These are phyloP conservation scores for Hipposideros larvatus DNA, from an alignment of 2,797 vertebrate species.

Conservation along the genomic window DNA sequence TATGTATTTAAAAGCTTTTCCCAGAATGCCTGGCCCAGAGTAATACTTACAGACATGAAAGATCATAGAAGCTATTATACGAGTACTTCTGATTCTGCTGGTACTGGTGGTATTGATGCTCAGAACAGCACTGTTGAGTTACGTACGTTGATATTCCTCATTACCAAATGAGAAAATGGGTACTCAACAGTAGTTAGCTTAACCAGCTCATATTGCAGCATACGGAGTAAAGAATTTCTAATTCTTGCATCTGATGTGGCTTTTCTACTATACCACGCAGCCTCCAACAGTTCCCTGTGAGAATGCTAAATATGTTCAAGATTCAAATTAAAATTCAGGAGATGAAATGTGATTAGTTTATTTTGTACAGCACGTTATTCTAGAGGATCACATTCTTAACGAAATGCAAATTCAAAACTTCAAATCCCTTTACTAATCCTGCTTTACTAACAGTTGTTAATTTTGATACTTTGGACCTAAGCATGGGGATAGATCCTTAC, in stretches of 20 bases:
- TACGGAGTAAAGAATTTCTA: background rate
- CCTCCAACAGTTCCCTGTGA: constrained; percentile 53
- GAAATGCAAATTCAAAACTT: constrained; percentile 71
- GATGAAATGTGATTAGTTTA: constrained; percentile 66
- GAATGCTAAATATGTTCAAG: constrained; percentile 66
- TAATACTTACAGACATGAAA: background rate
- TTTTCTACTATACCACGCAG: background rate
- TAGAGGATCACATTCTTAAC: constrained; percentile 74
- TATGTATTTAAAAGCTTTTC: background rate
- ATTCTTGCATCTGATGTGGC: background rate
- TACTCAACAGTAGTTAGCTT: background rate
- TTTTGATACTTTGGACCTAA: constrained; percentile 76
- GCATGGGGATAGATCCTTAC: constrained; percentile 52
- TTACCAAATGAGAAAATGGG: background rate
- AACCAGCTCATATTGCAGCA: background rate
- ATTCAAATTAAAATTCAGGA: constrained; percentile 64
- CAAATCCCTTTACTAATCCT: constrained; percentile 65
- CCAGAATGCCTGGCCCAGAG: background rate
- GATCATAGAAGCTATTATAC: no score
- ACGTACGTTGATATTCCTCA: background rate
- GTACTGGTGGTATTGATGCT: background rate
- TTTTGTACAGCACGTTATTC: constrained; percentile 72
- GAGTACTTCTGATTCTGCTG: background rate
- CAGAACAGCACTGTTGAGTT: background rate
- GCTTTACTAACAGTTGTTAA: constrained; percentile 73